Conservation (phyloP, 2,113 vertebrate species). For the Ophiodon elongatus region DNA sequence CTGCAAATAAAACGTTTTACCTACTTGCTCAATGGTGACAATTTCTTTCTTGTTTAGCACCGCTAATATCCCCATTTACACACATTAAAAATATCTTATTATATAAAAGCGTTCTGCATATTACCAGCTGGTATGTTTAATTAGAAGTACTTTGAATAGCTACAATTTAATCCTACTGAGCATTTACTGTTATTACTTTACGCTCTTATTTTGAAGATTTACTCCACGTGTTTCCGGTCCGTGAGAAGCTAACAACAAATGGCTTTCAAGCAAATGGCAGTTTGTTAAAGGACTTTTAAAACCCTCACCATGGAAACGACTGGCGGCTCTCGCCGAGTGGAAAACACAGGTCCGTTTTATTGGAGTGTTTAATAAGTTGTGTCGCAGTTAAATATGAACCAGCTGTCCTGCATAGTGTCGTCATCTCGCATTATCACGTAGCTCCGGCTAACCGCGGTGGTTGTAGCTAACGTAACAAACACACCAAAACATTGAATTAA, state of each 20-base stretch:
- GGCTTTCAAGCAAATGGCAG: background rate
- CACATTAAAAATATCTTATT: background rate
- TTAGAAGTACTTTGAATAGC: too few species aligned
- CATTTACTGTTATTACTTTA: background rate
- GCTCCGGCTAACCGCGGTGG: slow-evolving; percentile 9
- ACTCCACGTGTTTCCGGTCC: slow-evolving; percentile 5
- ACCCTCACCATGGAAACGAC: slow-evolving; percentile 37
- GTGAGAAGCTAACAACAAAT: background rate
- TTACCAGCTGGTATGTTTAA: too few species aligned
- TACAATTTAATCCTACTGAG: too few species aligned
- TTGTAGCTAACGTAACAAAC: background rate
- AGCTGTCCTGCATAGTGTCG: background rate
- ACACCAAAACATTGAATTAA: background rate
- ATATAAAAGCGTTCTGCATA: background rate
- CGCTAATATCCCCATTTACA: background rate
- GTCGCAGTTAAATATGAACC: background rate
- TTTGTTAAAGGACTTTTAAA: background rate
- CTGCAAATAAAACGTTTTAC: slow-evolving; percentile 54
- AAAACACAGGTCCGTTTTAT: slow-evolving; percentile 62
- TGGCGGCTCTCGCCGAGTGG: background rate
- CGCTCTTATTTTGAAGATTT: slow-evolving; percentile 47
- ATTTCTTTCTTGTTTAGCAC: background rate
- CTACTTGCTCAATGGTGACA: background rate
- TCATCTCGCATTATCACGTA: slow-evolving; percentile 1
- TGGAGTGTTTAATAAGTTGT: fast-evolving